Evolutionary conservation across 2,797 vertebrate genomes (phyloP), one percentile per base, ranked within the genome.

Genomic region (Macropodus opercularis): DNA sequence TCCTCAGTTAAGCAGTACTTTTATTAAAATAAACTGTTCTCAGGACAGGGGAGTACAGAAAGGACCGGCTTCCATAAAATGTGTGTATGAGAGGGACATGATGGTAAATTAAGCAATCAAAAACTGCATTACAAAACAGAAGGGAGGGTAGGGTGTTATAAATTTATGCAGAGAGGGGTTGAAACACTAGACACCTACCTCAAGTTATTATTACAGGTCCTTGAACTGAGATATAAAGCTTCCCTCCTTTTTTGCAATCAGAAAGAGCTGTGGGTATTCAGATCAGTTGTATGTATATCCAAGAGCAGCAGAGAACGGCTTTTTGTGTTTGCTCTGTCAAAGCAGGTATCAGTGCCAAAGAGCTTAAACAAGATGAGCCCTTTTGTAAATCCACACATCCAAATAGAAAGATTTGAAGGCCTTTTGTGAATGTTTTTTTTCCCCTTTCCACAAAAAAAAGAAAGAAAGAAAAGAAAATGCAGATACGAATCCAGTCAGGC

Each of bases 171-270:
- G 84, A 90, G 81, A 85, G 69, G 83, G 79, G 77, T 90, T 85
- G 87, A 90, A 90, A 92, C 85, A 78, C 92, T 85, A 83, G 84
- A 91, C 92, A 95, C 94, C 94, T 95, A 95, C 95, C 95, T 95
- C 91, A 84, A 91, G 78, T 89, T 83, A 87, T 84, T 85, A 83
- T 90, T 88, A 92, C 90, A 92, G 89, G 89, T 93, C 92, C 94
- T 88, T 91, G 82, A 75, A 86, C 77, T 85, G 77, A 86, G 85
- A 84, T 85, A 78, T 81, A 88, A 79, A 87, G 75, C 74, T 84
- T 86, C 75, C 77, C 72, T 90, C 88, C 81, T 85, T 90, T 27
- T 92, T 92, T 91, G 84, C 81, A 87, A 89, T 87, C 83, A 88
- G 76, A 90, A 81, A 81, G 54, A 85, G 84, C 73, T 77, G 84